Conservation (phyloP, 2,113 vertebrate species). For the Vanacampus margaritifer region DNA sequence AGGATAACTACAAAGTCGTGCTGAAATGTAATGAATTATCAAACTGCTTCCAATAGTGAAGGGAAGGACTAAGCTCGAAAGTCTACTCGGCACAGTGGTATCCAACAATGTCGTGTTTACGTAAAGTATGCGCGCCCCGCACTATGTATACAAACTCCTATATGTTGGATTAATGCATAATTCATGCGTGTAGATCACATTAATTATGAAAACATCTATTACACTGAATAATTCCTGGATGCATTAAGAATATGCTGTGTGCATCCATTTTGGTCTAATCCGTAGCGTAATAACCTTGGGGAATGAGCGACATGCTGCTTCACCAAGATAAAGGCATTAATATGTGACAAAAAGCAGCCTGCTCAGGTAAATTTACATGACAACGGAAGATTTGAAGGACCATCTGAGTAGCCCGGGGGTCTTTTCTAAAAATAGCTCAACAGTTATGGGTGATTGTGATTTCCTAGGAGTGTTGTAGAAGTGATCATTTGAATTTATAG, state of each 20-base stretch:
- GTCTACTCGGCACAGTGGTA: not conserved
- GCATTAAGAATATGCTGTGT: not conserved
- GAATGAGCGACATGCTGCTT: not conserved
- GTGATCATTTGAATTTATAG: too few species aligned
- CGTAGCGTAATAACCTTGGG: not conserved
- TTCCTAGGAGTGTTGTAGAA: too few species aligned
- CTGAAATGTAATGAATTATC: not conserved
- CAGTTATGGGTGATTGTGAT: too few species aligned
- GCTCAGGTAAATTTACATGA: not conserved
- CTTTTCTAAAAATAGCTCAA: too few species aligned
- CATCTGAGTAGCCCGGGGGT: too few species aligned
- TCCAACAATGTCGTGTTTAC: not conserved
- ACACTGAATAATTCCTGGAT: constrained; percentile 6
- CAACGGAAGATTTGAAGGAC: not conserved
- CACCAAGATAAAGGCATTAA: not conserved
- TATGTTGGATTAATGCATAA: constrained; percentile 24
- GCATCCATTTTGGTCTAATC: constrained; percentile 8
- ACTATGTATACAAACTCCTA: constrained; percentile 6
- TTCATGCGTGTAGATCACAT: constrained; percentile 21
- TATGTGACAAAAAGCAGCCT: not conserved
- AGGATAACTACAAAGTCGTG: not conserved
- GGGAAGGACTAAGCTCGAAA: not conserved
- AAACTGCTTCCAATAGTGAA: not conserved
- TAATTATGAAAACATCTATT: constrained; percentile 37
- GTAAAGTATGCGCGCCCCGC: not conserved